Evolutionary conservation across 2,797 vertebrate genomes (phyloP), one percentile per base, ranked within the genome.

Genomic region (Esox masquinongy): DNA sequence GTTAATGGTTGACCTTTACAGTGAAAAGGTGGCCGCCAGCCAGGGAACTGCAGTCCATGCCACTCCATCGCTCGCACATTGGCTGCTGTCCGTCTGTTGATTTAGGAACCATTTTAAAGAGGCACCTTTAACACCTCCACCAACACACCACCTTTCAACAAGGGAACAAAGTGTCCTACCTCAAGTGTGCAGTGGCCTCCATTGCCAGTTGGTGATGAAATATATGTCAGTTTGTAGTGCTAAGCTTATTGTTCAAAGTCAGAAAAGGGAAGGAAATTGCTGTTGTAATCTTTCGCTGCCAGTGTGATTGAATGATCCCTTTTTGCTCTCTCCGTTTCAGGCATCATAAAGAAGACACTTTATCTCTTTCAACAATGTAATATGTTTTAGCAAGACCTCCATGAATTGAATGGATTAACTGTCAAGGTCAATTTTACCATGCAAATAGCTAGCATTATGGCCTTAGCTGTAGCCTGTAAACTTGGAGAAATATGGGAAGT

Each of bases 1-100:
- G 88, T 93, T 91, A 92, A 93, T 92, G 77, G 81, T 89, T 90
- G 88, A 82, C 79, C 26, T 15, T 77, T 74, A 81, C 70, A 82
- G 78, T 76, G 34, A 16, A 7, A 26, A 29, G 29, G 19, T 8
- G 12, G 36, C 19, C 47, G 50, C 47, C 7, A 56, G 70, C 36
- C 82, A 77, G 56, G 79, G 64, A 75, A 68, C 75, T 77, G 69
- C 76, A 77, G 68, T 61, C 53, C 78, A 79, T 16, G 39, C 69
- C 77, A 71, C 80, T 88, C 73, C 80, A 86, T 88, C 82, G 84
- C 61, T 49, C 69, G 74, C 50, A 74, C 51, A 56, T 68, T 69
- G 68, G 68, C 72, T 63, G 31, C 12, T 36, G 43, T 15, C 76
- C 77, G 19, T 83, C 76, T 85, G 80, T 84, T 88, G 88, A 89